phyloP scores from a whole-genome alignment of 2,797 vertebrate species.

The Hippocampus kuda region DNA sequence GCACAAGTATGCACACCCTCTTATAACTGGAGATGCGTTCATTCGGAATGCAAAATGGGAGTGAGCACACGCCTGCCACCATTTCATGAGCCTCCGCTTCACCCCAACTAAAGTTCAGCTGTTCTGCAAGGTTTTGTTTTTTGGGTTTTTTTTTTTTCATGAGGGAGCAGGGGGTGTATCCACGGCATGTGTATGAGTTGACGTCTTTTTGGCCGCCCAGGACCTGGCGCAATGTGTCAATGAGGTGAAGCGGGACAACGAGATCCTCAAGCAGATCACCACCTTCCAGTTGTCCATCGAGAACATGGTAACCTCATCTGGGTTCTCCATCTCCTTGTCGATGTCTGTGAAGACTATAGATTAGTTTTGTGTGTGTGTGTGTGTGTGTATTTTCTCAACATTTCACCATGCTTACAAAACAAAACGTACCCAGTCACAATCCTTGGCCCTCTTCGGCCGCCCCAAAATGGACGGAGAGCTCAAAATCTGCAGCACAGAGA shows the following conservation, averaged over 20 bases:
- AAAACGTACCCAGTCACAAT: conserved; percentile 64
- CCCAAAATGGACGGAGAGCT: conserved; percentile 90
- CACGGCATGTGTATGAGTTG: background rate
- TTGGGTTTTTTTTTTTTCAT: no score
- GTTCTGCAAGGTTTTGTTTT: background rate
- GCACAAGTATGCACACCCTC: no score
- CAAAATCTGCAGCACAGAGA: conserved; percentile 75
- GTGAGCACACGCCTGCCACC: background rate
- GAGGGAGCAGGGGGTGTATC: background rate
- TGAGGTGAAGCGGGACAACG: conserved; percentile 89
- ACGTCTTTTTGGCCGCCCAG: conserved; percentile 41
- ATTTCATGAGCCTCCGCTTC: background rate
- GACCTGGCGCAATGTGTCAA: conserved; percentile 88
- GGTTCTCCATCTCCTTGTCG: background rate
- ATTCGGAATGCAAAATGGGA: no score
- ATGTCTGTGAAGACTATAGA: background rate
- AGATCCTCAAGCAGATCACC: conserved; percentile 85
- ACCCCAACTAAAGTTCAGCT: background rate
- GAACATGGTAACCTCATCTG: conserved; percentile 72
- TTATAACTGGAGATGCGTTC: no score
- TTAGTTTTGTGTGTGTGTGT: no score
- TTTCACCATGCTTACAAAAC: no score
- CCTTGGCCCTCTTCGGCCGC: conserved; percentile 79
- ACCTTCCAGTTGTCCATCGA: conserved; percentile 85
- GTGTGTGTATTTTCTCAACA: no score